Evolutionary conservation across 2,797 vertebrate genomes (phyloP), one percentile per base, ranked within the genome.

Genomic region (Mormyrus hasselquistii): DNA sequence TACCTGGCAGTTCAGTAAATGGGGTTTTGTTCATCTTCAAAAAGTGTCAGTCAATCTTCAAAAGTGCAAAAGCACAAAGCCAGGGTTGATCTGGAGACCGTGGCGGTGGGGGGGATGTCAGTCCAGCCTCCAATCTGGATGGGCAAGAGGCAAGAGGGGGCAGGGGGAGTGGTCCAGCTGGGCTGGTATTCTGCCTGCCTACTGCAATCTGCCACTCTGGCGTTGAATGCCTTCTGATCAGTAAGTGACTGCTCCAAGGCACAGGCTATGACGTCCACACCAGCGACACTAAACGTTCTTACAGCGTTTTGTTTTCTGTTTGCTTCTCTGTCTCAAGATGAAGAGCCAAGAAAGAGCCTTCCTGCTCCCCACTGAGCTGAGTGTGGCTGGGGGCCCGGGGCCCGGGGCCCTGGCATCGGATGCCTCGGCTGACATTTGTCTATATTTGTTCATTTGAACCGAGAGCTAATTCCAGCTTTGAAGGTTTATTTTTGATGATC

Each of bases 31-130:
- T 34, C 29, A 34, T 34, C 29, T 34, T 34, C 16, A 73, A 73
- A 12, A 76, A 76, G 29, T 14, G 0, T 76, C 69, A 38, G 1
- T 38, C 41, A 5, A 38, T 76, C 10, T 38, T 41, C 14, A 76
- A 10, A 76, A 76, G 10, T 76, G 69, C 12, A 76, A 3, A 19
- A 76, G 87, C 55, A 79, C 41, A 19, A 57, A 14, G 2, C 50
- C 29, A 90, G 87, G 88, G 91, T 91, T 88, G 89, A 88, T 92
- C 86, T 76, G 87, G 49, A 89, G 83, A 86, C 86, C 53, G 57
- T n/a, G 90, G 19, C 29, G 29, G 29, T 34, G 5, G 44, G 44
- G 38, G 79, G 19, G 44, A 4, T 1, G 41, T 10, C 14, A 3
- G 82, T 50, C 41, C 82, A 49, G 47, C 44, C 82, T 50, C 41